phyloP scores from a whole-genome alignment of 2,888 invertebrate species.

The Drosophila emarginata region DNA sequence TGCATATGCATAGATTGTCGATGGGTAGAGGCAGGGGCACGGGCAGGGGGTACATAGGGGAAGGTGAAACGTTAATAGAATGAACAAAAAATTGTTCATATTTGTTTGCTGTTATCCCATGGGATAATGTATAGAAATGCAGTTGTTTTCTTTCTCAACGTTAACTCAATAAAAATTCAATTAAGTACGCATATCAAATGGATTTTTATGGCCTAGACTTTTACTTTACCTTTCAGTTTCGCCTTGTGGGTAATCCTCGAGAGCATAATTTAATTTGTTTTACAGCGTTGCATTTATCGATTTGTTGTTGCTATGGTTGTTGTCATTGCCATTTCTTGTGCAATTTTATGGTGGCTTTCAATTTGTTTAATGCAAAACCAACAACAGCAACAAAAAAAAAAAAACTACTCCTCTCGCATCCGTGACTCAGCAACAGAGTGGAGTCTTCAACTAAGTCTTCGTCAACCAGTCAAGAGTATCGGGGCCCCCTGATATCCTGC shows the following conservation, averaged over 20 bases:
- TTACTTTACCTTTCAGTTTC: constrained; percentile 55
- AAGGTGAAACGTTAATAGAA: background rate
- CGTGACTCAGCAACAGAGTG: constrained; percentile 14
- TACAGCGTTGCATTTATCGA: constrained; percentile 55
- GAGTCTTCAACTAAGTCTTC: constrained; percentile 33
- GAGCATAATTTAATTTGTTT: constrained; percentile 66
- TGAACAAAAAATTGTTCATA: too few relatives aligned
- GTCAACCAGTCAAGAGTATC: constrained; percentile 29
- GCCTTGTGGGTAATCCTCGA: constrained; percentile 27
- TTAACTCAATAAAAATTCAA: constrained; percentile 51
- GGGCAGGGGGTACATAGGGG: background rate
- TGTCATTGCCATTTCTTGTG: constrained; percentile 26
- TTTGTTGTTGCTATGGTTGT: constrained; percentile 10
- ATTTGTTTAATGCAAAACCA: constrained; percentile 50
- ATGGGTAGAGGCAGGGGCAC: background rate
- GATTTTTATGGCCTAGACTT: constrained; percentile 55
- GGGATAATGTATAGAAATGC: constrained; percentile 10
- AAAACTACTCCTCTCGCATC: constrained; percentile 48
- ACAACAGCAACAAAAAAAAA: constrained; percentile 29
- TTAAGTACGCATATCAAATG: constrained; percentile 63
- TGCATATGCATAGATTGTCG: constrained; percentile 8
- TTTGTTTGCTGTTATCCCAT: constrained; percentile 1
- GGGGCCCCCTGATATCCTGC: constrained; percentile 56
- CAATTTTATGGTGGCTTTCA: constrained; percentile 60
- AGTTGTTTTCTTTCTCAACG: constrained; percentile 35